Percentiles rank a stretch among this genome's conserved stretches.
Conservation (phyloP, 2,797 vertebrate genomes). For the Sebastes steindachneri region DNA sequence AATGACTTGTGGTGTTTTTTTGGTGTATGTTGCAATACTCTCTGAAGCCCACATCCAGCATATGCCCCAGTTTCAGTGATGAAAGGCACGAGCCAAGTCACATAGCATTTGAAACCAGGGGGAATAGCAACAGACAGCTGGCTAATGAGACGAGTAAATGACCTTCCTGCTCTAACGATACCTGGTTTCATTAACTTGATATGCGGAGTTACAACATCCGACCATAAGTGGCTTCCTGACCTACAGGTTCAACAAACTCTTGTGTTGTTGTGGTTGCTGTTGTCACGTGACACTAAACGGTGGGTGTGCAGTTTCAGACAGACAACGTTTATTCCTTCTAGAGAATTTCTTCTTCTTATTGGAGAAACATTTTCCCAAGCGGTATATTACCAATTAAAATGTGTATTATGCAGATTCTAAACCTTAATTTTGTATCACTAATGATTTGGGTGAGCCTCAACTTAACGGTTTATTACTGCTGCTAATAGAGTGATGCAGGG, state of each 20-base stretch:
- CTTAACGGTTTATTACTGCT: neutral
- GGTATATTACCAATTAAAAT: neutral
- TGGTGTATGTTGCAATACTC: neutral
- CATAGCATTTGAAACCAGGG: conserved; percentile 19
- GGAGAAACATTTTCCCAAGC: neutral
- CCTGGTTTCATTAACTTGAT: conserved; percentile 49
- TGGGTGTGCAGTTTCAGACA: conserved; percentile 20
- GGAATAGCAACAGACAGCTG: conserved; percentile 35
- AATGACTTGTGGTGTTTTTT: neutral
- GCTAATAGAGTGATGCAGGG: neutral
- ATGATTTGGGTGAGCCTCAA: neutral
- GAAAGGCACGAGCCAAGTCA: conserved; percentile 23
- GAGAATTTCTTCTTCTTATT: neutral
- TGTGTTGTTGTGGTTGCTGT: conserved; percentile 37
- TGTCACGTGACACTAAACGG: conserved; percentile 41
- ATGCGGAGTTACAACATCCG: conserved; percentile 32
- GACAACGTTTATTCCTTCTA: neutral
- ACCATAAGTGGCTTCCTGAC: conserved; percentile 29
- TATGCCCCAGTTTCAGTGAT: conserved; percentile 6
- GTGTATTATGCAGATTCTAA: neutral
- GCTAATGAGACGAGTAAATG: conserved; percentile 62
- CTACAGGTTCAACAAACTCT: conserved; percentile 39
- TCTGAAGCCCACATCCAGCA: neutral
- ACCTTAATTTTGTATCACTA: neutral
- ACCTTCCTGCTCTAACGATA: conserved; percentile 21